phyloP scores from a whole-genome alignment of 2,113 vertebrate species.

The Chunga burmeisteri region DNA sequence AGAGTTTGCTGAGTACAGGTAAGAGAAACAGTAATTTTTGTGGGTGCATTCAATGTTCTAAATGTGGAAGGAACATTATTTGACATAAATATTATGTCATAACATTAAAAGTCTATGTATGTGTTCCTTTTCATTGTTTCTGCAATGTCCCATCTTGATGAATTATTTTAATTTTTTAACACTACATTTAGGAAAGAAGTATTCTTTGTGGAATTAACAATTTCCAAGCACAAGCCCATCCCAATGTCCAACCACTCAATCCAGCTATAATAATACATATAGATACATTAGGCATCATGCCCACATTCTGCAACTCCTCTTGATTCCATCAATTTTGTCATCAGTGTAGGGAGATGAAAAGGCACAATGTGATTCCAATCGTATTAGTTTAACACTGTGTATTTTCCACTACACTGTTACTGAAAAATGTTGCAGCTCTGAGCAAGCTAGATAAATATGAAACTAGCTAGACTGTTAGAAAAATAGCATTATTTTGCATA shows the following conservation, averaged over 20 bases:
- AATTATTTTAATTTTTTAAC: background rate
- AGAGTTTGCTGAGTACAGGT: background rate
- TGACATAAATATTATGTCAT: background rate
- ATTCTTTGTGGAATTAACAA: slow-evolving; percentile 24
- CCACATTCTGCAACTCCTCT: background rate
- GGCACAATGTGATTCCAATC: background rate
- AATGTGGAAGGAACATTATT: background rate
- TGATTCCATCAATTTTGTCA: background rate
- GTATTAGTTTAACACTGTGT: background rate
- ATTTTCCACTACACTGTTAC: background rate
- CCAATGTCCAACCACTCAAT: background rate
- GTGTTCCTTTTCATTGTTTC: background rate
- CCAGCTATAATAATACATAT: background rate
- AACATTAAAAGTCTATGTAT: background rate
- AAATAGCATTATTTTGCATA: background rate
- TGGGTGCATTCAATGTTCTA: background rate
- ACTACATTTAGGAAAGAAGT: background rate
- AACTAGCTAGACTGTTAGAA: background rate
- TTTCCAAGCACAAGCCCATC: slow-evolving; percentile 5
- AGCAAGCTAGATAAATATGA: background rate
- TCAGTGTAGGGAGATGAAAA: background rate
- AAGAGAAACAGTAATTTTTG: background rate
- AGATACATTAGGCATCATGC: background rate
- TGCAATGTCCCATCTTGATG: background rate
- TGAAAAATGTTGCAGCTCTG: background rate